These are phyloP conservation scores for Rapana venosa DNA, from an alignment of 2,888 invertebrate genomes.

Conservation along the genomic window DNA sequence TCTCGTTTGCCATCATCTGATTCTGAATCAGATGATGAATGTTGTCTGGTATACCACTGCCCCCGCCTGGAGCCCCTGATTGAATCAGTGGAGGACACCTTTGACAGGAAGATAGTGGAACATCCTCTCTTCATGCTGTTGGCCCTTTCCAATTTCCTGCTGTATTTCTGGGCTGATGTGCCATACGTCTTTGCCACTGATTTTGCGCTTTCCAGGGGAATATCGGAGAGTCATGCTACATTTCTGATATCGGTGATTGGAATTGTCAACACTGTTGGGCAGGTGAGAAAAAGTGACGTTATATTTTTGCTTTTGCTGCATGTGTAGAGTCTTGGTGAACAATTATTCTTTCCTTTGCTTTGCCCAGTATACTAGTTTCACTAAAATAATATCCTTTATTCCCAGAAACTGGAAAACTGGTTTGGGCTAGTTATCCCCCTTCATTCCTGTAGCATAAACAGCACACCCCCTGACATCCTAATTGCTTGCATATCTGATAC, in stretches of 20 bases:
- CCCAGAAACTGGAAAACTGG: too few species aligned
- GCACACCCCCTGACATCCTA: too few species aligned
- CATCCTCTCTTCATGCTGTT: constrained; percentile 79
- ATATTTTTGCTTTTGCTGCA: too few species aligned
- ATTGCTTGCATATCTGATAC: too few species aligned
- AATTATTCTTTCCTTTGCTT: too few species aligned
- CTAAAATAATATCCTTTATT: too few species aligned
- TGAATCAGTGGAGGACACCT: constrained; percentile 66
- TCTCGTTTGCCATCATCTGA: constrained; percentile 35
- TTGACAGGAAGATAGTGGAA: constrained; percentile 70
- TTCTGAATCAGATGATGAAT: constrained; percentile 36
- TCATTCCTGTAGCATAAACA: too few species aligned
- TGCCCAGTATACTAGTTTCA: too few species aligned
- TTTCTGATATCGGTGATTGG: constrained; percentile 88
- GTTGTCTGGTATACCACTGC: constrained; percentile 13
- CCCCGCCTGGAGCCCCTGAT: constrained; percentile 34
- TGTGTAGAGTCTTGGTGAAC: too few species aligned
- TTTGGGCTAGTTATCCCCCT: too few species aligned
- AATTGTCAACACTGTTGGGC: constrained; percentile 89
- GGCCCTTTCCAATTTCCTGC: constrained; percentile 90
- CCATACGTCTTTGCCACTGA: constrained; percentile 96
- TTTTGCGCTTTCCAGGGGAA: constrained; percentile 83
- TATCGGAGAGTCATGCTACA: constrained; percentile 80
- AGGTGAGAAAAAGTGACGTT: constrained; percentile 50
- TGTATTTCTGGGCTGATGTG: constrained; percentile 94